Base-by-base conservation (phyloP, 2,797 vertebrate genomes). In the Agapornis canus region DNA sequence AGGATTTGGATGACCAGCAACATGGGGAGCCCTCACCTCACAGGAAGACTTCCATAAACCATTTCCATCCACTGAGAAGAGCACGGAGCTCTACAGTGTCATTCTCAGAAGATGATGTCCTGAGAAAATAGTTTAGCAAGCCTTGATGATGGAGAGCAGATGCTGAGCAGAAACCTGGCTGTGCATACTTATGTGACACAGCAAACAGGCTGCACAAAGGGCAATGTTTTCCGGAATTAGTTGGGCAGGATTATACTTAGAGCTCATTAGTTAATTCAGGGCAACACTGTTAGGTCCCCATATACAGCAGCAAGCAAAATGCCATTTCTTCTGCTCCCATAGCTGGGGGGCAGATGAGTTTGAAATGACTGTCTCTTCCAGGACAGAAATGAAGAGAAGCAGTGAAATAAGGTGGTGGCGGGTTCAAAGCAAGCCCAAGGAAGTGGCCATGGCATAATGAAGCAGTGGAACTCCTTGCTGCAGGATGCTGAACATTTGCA, bases 401-500 rank as follows among this genome's bases (percentile, higher is more conserved):
- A 69, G 66, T 18, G 60, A 69, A 88, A 90, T 26, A 43, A 94
- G 59, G 59, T 69, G 51, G 10, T 47, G 13, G 45, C 47, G 66
- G 47, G 69, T 88, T 93, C 86, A 92, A 84, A 94, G 73, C 47
- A 75, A 79, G 39, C 25, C 84, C 73, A 72, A 72, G 80, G 92
- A 94, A 93, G 78, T 90, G 89, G 73, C 49, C 79, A 25, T 69
- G 63, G 39, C 73, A 61, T 89, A 82, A 90, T 26, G 77, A 90
- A 84, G 83, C 27, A 10, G 66, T 82, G 90, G 89, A 93, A 89
- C 86, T 92, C 70, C 77, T 82, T 0, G 0, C 86, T 90, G 86
- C 81, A 89, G 86, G 86, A 86, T 82, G 72, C 61, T 78, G 64
- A 76, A 69, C 15, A 83, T 95, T 96, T 89, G 81, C 89, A 84